Percentiles rank a stretch among this genome's conserved stretches.
These are phyloP conservation scores for Phengaris alcon DNA, from an alignment of 2,888 invertebrate genomes.

Conservation along the genomic window DNA sequence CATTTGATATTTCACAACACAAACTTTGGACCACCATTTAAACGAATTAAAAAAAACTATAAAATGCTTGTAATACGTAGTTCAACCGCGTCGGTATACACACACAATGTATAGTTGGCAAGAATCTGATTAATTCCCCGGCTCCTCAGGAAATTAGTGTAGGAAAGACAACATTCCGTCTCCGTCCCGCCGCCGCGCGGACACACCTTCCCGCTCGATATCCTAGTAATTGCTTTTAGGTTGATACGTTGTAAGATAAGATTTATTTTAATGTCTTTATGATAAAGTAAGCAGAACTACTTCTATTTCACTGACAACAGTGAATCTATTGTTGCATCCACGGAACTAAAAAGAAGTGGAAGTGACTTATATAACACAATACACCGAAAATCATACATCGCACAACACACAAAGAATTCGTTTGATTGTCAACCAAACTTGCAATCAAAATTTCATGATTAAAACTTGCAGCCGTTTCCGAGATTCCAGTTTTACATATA, in stretches of 20 bases:
- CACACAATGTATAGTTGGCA: background rate
- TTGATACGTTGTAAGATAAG: background rate
- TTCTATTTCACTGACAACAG: background rate
- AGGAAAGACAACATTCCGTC: conserved; percentile 2
- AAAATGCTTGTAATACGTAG: no score
- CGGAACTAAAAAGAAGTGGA: no score
- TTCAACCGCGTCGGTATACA: background rate
- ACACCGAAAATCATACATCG: no score
- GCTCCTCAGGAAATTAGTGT: background rate
- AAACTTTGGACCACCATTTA: no score
- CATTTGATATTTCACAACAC: no score
- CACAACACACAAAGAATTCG: no score
- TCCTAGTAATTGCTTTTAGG: background rate
- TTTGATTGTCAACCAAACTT: no score
- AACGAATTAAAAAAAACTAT: no score
- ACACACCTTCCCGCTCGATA: conserved; percentile 7
- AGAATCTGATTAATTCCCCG: background rate
- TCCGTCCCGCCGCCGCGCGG: background rate
- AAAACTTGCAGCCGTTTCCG: no score
- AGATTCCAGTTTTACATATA: no score
- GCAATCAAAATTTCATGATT: no score
- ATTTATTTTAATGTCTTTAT: background rate
- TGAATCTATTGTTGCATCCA: background rate
- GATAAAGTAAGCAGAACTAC: background rate
- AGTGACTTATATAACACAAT: no score